These are phyloP conservation scores for Drosophila meridionalis DNA, from an alignment of 2,888 invertebrate species.

Conservation along the genomic window DNA sequence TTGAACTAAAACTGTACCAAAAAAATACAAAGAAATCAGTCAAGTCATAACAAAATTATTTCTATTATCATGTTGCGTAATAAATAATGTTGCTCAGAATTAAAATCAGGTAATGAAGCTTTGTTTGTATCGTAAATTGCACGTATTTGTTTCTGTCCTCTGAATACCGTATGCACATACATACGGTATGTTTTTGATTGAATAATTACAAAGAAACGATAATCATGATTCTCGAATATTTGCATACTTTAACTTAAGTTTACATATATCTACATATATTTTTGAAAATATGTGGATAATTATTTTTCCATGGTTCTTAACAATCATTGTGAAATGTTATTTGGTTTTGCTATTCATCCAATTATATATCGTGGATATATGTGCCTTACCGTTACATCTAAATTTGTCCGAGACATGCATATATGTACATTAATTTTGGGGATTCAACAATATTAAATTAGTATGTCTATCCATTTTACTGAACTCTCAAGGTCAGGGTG, in stretches of 20 bases:
- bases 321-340: conserved; percentile 11
- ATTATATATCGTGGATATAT: conserved; percentile 12
- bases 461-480: conserved; percentile 18
- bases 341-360: conserved; percentile 2
- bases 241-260: conserved; percentile 13
- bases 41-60: conserved; percentile 68
- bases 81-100: conserved; percentile 73
- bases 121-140: conserved; percentile 67
- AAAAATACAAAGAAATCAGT: not conserved
- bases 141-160: conserved; percentile 44
- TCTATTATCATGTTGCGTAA: conserved; percentile 55
- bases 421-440: conserved; percentile 44
- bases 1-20: conserved; percentile 32
- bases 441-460: conserved; percentile 60
- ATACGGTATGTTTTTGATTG: conserved; percentile 6
- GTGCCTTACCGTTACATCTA: conserved; percentile 31
- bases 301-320: not conserved
- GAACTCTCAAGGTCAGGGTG: conserved; percentile 51
- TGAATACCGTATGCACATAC: conserved; percentile 18
- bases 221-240: conserved; percentile 22
- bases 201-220: conserved; percentile 29
- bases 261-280: conserved; percentile 3
- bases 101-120: conserved; percentile 79
- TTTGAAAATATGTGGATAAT: conserved; percentile 14
- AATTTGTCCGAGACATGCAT: conserved; percentile 36